These are phyloP conservation scores for Metopolophium dirhodum DNA, from an alignment of 1,140 invertebrate genomes.

Conservation along the genomic window DNA sequence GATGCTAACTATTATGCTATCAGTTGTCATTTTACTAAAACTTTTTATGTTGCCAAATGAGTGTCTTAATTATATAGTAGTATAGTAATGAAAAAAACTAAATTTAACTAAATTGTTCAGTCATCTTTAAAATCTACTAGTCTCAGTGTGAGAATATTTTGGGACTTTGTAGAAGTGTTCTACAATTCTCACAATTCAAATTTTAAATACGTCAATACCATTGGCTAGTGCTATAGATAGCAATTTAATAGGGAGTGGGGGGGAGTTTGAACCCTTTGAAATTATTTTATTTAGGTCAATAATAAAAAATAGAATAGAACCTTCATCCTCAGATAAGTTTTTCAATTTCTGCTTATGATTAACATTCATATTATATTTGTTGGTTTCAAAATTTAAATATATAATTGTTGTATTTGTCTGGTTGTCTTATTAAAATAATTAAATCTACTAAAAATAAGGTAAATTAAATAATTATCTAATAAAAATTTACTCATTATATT, in stretches of 20 bases:
- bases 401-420: background rate
- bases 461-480: background rate
- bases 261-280: too few species aligned
- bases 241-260: background rate
- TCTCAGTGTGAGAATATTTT: background rate
- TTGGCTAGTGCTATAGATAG: background rate
- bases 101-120: background rate
- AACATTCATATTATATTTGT: background rate
- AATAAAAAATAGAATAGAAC: background rate
- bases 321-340: background rate
- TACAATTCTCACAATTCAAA: background rate
- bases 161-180: background rate
- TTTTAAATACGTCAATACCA: background rate
- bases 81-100: background rate
- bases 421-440: background rate
- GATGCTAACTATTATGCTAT: background rate
- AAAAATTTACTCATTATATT: background rate
- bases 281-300: background rate
- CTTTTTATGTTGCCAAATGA: background rate
- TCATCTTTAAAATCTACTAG: background rate
- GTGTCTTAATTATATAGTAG: background rate
- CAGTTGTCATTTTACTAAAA: conserved; percentile 14
- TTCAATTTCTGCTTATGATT: background rate
- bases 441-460: background rate
- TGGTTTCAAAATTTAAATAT: background rate